These are phyloP conservation scores for Nomada fucata DNA, from an alignment of 2,888 invertebrate genomes.

Conservation along the genomic window DNA sequence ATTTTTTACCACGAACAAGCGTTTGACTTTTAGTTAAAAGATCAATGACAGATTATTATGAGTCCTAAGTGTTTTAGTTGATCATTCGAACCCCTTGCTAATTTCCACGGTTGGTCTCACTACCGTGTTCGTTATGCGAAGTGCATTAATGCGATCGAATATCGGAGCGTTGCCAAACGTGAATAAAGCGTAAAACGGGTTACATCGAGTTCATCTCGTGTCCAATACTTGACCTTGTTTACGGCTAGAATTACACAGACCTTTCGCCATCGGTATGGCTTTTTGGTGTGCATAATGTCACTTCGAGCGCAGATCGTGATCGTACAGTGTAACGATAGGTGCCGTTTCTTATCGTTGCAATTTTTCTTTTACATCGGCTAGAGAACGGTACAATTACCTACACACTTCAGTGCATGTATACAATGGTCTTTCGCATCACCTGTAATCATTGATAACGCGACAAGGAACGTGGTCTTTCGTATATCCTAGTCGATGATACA, in stretches of 20 bases:
- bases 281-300: conserved; percentile 12
- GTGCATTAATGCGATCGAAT: conserved; percentile 18
- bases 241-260: conserved; percentile 26
- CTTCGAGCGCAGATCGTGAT: neutral
- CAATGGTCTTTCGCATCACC: neutral
- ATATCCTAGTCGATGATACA: no score
- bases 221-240: conserved; percentile 46
- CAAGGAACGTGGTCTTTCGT: neutral
- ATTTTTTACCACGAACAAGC: no score
- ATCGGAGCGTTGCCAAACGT: conserved; percentile 26
- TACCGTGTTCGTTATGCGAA: neutral
- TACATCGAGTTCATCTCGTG: conserved; percentile 26
- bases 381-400: neutral
- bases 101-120: neutral
- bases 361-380: neutral
- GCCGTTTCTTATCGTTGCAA: conserved; percentile 13
- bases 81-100: neutral
- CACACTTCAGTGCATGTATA: no score
- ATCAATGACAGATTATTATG: neutral
- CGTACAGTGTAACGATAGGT: neutral
- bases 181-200: conserved; percentile 9
- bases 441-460: neutral
- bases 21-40: neutral
- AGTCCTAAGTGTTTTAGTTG: neutral
- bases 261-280: conserved; percentile 15